Evolutionary conservation across 2,888 invertebrate species (phyloP).

Genomic region (Petrolisthes manimaculis): DNA sequence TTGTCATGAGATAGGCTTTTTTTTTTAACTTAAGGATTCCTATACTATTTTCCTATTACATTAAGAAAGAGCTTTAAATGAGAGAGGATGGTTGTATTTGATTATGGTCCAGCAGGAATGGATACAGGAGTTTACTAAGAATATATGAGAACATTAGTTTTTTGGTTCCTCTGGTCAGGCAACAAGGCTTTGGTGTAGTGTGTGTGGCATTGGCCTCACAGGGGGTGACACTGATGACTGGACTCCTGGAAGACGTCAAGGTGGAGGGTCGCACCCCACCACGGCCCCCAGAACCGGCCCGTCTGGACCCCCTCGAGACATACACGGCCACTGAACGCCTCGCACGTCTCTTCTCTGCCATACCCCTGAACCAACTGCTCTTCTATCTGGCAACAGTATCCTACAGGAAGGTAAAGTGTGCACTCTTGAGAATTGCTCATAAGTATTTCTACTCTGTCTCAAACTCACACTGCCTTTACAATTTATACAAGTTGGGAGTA

Average conservation of each 20-base stretch:
- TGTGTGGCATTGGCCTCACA: slow-evolving; percentile 90
- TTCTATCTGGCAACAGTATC: slow-evolving; percentile 90
- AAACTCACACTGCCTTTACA: too few species aligned
- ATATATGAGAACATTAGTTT: too few species aligned
- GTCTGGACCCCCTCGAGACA: slow-evolving; percentile 77
- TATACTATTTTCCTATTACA: too few species aligned
- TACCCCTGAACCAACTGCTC: slow-evolving; percentile 84
- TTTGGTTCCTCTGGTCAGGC: slow-evolving; percentile 71
- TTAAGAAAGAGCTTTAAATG: too few species aligned
- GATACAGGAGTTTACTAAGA: too few species aligned
- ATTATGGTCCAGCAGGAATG: too few species aligned
- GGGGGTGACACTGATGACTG: slow-evolving; percentile 82
- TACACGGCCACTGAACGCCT: slow-evolving; percentile 80
- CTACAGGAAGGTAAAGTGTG: slow-evolving; percentile 80
- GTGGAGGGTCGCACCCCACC: slow-evolving; percentile 73
- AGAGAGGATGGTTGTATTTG: too few species aligned
- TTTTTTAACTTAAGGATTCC: not conserved
- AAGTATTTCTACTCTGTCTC: not conserved
- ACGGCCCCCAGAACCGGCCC: slow-evolving; percentile 73
- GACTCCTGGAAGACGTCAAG: slow-evolving; percentile 82
- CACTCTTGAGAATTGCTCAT: not conserved
- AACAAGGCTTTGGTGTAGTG: slow-evolving; percentile 89
- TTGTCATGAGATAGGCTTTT: not conserved
- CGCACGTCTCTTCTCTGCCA: slow-evolving; percentile 78
- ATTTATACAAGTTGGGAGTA: too few species aligned